Conservation (phyloP, 2,113 vertebrate genomes). For the Lycaon pictus region DNA sequence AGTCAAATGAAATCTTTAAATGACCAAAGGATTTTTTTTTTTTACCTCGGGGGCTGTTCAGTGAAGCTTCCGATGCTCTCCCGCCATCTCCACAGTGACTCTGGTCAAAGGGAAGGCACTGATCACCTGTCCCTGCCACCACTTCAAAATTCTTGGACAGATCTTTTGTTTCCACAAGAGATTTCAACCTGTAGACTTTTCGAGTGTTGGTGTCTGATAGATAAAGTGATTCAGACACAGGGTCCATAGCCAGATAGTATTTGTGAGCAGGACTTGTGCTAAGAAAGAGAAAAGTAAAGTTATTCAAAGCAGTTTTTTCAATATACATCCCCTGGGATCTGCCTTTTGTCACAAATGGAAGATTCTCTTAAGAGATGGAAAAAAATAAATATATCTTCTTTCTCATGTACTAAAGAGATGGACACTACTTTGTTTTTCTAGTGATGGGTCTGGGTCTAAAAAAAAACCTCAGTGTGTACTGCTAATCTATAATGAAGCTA, state of each 20-base stretch:
- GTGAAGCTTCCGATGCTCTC: constrained; percentile 94
- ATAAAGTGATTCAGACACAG: constrained; percentile 95
- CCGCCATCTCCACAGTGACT: constrained; percentile 98
- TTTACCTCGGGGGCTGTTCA: constrained; percentile 98
- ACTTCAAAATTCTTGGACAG: constrained; percentile 96
- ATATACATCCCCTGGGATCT: background rate
- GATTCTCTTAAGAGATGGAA: constrained; percentile 31
- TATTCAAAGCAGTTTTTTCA: constrained; percentile 50
- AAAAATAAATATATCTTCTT: constrained; percentile 28
- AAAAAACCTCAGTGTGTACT: background rate
- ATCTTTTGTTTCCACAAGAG: constrained; percentile 95
- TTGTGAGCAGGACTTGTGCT: constrained; percentile 99
- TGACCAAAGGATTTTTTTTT: background rate
- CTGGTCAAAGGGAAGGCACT: constrained; percentile 98
- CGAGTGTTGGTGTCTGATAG: constrained; percentile 98
- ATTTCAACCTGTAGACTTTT: constrained; percentile 95
- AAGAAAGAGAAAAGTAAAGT: constrained; percentile 80
- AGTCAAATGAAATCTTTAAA: constrained; percentile 54
- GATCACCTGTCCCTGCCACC: constrained; percentile 97
- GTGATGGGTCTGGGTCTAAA: constrained; percentile 1
- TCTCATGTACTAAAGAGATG: constrained; percentile 27
- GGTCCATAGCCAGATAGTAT: constrained; percentile 98
- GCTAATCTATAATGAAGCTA: constrained; percentile 50
- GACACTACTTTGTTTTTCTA: constrained; percentile 54
- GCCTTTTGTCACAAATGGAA: constrained; percentile 53